A percentile compares a stretch with the other conserved stretches of the same genome.
phyloP scores from a whole-genome alignment of 2,113 vertebrate genomes.

The Gasterosteus aculeatus region DNA sequence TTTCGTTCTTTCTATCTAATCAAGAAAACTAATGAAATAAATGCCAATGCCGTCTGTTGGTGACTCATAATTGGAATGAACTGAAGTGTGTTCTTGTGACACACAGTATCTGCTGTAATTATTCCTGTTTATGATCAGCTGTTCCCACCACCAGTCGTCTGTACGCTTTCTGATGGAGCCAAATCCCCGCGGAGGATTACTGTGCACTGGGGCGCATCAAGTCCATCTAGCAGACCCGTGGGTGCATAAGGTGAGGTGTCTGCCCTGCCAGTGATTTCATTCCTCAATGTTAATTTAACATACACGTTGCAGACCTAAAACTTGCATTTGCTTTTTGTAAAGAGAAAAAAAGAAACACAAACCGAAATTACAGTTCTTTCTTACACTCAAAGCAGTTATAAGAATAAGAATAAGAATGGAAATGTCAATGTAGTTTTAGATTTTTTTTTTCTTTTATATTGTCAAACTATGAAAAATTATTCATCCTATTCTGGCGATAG shows the following conservation, averaged over 20 bases:
- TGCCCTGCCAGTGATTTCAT: constrained; percentile 34
- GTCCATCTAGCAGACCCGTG: constrained; percentile 73
- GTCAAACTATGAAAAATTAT: background rate
- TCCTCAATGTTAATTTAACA: constrained; percentile 14
- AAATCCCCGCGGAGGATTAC: constrained; percentile 88
- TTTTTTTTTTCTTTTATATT: background rate
- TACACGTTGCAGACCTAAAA: background rate
- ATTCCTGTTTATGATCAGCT: constrained; percentile 47
- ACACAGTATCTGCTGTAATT: constrained; percentile 43
- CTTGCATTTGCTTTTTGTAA: background rate
- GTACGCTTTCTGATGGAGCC: constrained; percentile 63
- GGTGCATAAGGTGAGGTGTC: constrained; percentile 55
- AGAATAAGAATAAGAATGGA: background rate
- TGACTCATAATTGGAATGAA: constrained; percentile 59
- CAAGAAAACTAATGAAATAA: background rate
- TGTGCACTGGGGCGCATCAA: constrained; percentile 71
- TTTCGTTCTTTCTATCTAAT: background rate
- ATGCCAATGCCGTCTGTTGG: constrained; percentile 21
- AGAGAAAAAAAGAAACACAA: constrained; percentile 6
- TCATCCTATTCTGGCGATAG: background rate
- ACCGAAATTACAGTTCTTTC: background rate
- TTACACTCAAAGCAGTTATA: background rate
- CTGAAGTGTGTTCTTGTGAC: constrained; percentile 33
- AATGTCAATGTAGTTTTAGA: background rate
- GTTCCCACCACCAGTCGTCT: constrained; percentile 41